phyloP scores from a whole-genome alignment of 1,140 invertebrate species.

The Sycobia sp. region DNA sequence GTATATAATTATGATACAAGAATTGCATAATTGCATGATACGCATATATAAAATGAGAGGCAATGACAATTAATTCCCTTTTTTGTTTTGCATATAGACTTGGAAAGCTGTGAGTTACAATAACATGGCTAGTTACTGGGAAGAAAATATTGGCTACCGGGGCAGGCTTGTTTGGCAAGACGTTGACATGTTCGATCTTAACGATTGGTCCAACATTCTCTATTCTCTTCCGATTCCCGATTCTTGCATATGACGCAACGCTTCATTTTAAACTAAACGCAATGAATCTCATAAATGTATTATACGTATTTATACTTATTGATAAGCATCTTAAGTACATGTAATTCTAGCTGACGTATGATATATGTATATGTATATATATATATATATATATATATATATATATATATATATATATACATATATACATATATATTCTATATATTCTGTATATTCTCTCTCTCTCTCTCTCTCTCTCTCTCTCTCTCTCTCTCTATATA shows the following conservation, averaged over 20 bases:
- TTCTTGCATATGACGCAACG: slow-evolving; percentile 24
- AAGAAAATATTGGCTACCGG: slow-evolving; percentile 31
- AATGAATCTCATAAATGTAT: slow-evolving; percentile 14
- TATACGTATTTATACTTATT: too few relatives aligned
- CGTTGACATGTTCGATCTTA: slow-evolving; percentile 35
- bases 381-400: too few relatives aligned
- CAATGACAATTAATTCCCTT: slow-evolving; percentile 16
- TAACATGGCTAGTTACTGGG: slow-evolving; percentile 43
- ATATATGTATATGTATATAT: too few relatives aligned
- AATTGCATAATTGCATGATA: slow-evolving; percentile 6
- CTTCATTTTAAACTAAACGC: slow-evolving; percentile 13
- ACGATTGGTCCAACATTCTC: slow-evolving; percentile 43
- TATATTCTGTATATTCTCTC: too few relatives aligned
- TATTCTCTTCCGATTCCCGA: slow-evolving; percentile 38
- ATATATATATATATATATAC: too few relatives aligned
- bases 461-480: too few relatives aligned
- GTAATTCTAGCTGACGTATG: background rate
- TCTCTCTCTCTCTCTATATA: too few relatives aligned
- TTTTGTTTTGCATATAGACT: slow-evolving; percentile 35
- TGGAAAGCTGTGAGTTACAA: slow-evolving; percentile 38
- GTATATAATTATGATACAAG: slow-evolving; percentile 29
- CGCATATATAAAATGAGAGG: slow-evolving; percentile 19
- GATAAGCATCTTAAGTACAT: slow-evolving; percentile 11
- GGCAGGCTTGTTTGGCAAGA: slow-evolving; percentile 42
- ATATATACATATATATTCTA: too few relatives aligned